phyloP scores from a whole-genome alignment of 2,888 invertebrate species.

The Harpagoxenus sublaevis region DNA sequence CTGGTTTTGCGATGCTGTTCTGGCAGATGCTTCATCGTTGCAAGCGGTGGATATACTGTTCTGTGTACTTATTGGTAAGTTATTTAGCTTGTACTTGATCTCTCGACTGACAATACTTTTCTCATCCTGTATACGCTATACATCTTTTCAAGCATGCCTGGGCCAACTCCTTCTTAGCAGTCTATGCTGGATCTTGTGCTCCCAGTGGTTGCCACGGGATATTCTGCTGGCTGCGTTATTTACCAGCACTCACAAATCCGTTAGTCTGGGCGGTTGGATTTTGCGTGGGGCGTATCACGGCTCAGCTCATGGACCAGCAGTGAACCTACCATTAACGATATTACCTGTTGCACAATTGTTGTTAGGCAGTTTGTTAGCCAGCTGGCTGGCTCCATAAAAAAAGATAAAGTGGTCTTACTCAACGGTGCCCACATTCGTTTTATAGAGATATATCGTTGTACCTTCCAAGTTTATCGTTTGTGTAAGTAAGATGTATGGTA shows the following conservation, averaged over 20 bases:
- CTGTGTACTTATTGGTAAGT: conserved; percentile 83
- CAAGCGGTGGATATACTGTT: conserved; percentile 83
- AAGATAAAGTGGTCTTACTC: background rate
- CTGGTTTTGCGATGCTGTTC: conserved; percentile 84
- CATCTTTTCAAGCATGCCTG: conserved; percentile 79
- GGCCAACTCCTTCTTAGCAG: conserved; percentile 82
- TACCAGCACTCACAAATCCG: conserved; percentile 84
- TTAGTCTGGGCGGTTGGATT: conserved; percentile 84
- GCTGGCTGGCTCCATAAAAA: conserved; percentile 79
- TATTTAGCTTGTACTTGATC: background rate
- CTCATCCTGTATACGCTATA: background rate
- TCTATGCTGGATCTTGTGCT: conserved; percentile 83
- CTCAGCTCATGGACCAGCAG: conserved; percentile 81
- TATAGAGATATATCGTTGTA: background rate
- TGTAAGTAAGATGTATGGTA: no score
- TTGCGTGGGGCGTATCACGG: conserved; percentile 84
- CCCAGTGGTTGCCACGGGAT: conserved; percentile 82
- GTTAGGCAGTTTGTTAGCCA: conserved; percentile 83
- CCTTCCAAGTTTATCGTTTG: background rate
- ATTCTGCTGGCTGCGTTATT: conserved; percentile 82
- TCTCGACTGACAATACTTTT: background rate
- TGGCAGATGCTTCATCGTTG: conserved; percentile 82
- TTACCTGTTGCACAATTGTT: conserved; percentile 84
- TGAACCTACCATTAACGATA: conserved; percentile 83
- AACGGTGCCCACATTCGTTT: background rate